Percentiles rank a stretch among this genome's conserved stretches.
These are phyloP conservation scores for Hemicordylus capensis DNA, from an alignment of 2,113 vertebrate genomes.

Conservation along the genomic window DNA sequence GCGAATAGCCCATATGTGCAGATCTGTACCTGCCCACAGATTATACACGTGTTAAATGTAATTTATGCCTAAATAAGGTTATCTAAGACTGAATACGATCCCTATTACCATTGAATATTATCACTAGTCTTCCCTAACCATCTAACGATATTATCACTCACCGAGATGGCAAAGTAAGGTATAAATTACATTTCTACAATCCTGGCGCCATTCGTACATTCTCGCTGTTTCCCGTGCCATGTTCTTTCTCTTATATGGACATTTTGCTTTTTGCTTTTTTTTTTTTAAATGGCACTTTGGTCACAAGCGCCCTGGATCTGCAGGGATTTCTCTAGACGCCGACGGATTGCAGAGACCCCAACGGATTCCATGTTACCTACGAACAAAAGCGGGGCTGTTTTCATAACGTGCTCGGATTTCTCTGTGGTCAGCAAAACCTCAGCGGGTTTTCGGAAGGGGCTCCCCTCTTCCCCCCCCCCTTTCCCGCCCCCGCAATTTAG, in stretches of 20 bases:
- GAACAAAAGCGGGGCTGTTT: conserved; percentile 38
- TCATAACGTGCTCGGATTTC: conserved; percentile 57
- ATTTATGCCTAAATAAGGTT: too few relatives aligned
- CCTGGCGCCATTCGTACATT: fast-evolving
- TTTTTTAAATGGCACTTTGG: neutral
- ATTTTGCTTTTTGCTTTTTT: too few relatives aligned
- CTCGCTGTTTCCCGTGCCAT: neutral
- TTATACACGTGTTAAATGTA: too few relatives aligned
- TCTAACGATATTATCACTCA: too few relatives aligned
- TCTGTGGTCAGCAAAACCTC: conserved; percentile 57
- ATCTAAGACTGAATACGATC: too few relatives aligned
- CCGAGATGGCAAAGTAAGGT: too few relatives aligned
- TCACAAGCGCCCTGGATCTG: conserved; percentile 39
- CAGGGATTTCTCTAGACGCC: conserved; percentile 53
- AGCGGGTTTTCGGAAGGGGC: conserved; percentile 60
- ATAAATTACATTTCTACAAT: too few relatives aligned
- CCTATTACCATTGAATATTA: too few relatives aligned
- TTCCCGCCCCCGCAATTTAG: conserved; percentile 22
- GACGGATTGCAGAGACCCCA: conserved; percentile 52
- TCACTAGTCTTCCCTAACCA: too few relatives aligned
- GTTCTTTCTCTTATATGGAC: neutral
- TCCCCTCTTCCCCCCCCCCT: neutral
- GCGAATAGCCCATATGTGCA: too few relatives aligned
- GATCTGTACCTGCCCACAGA: too few relatives aligned
- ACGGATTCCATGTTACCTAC: conserved; percentile 46